These are phyloP conservation scores for Rhimphoctona megacephalus DNA, from an alignment of 2,888 invertebrate genomes.

Conservation along the genomic window DNA sequence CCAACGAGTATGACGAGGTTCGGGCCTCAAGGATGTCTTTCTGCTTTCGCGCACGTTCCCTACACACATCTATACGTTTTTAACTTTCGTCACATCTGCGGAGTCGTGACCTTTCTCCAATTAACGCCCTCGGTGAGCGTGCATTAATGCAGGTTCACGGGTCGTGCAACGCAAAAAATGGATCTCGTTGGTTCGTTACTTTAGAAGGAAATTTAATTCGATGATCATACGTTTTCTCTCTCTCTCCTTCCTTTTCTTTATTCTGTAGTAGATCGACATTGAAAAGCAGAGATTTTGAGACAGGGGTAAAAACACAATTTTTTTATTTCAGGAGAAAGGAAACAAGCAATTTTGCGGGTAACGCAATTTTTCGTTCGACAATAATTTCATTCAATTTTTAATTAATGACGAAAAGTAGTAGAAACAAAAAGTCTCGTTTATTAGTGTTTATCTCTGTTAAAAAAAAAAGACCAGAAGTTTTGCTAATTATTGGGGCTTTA, in stretches of 20 bases:
- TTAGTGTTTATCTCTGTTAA: no score
- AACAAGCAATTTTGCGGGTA: no score
- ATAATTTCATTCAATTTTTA: background rate
- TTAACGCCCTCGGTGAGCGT: slow-evolving; percentile 64
- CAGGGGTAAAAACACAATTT: no score
- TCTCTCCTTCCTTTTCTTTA: background rate
- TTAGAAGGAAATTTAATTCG: slow-evolving; percentile 41
- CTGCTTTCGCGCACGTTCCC: background rate
- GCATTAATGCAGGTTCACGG: slow-evolving; percentile 64
- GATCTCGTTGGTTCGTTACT: slow-evolving; percentile 18
- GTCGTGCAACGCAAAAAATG: slow-evolving; percentile 34
- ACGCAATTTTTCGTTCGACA: background rate
- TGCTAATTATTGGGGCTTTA: background rate
- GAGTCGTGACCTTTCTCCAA: slow-evolving; percentile 66
- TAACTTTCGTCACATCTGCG: slow-evolving; percentile 16
- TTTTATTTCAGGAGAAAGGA: no score
- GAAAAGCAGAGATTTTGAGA: background rate
- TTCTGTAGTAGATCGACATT: background rate
- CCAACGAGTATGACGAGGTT: slow-evolving; percentile 56
- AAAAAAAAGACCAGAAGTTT: background rate
- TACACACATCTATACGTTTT: background rate
- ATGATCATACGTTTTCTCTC: slow-evolving; percentile 14
- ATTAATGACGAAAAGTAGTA: background rate
- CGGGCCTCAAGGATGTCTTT: slow-evolving; percentile 42
- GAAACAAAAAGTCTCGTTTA: background rate